Evolutionary conservation across 1,140 invertebrate species (phyloP), one percentile per base, ranked within the genome.

Genomic region (Zaprionus vittiger): DNA sequence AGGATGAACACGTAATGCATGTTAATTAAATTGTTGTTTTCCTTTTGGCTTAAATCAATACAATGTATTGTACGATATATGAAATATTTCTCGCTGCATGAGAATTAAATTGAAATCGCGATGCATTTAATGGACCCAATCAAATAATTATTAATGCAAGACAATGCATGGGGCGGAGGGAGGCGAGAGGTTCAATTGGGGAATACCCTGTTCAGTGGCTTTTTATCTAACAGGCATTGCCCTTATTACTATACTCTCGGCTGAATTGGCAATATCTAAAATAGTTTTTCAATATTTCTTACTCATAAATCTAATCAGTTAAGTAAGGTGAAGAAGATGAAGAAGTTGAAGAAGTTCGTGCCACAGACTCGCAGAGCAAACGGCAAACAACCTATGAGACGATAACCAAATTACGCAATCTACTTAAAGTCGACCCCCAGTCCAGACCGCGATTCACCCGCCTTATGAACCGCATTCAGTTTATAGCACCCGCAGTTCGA

Each of bases 391-490:
- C 44, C 81, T 80, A 65, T 17, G 54, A 85, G 41, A 78, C 73
- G 68, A 77, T 83, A 83, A 83, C 75, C 82, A 84, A 84, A 83
- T 84, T 77, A 85, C 62, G 66, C 63, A 76, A 76, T 76, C 73
- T 72, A 72, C 73, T 76, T 76, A 71, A 65, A 71, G 55, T 28
- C 28, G 60, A 71, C 54, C 73, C n/a, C n/a, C n/a, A 7, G 6
- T n/a, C 2, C 41, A 5, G 20, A 3, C n/a, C 47, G 11, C 20
- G 47, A 24, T 52, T 22, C 47, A 7, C 11, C 20, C 52, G 57
- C 74, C 83, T 61, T 67, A 70, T 69, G 66, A 79, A 74, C 85
- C 68, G 65, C 83, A 62, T 73, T 76, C 31, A 62, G 63, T 83
- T 83, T 73, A 79, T 80, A 75, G 78, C 67, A 62, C 62, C 85